Evolutionary conservation across 2,888 invertebrate species (phyloP), one percentile per base, ranked within the genome.

Genomic region (Drosophila flavopinicola): DNA sequence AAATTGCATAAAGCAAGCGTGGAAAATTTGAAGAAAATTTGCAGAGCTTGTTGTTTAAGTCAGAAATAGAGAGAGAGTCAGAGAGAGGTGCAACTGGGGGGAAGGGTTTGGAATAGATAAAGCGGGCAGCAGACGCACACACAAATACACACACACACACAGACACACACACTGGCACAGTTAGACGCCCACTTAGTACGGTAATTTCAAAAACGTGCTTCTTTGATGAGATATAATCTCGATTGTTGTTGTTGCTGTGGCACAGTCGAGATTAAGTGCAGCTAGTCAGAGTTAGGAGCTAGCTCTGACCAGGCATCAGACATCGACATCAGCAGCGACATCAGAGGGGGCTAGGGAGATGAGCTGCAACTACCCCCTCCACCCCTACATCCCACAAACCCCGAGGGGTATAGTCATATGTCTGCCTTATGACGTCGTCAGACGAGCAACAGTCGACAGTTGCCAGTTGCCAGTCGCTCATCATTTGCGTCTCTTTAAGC

Each of bases 171-270:
- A 63, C 37, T 84, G 80, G 72, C 77, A 85, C 80, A 87, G 83
- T 87, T 85, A 86, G 88, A 84, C 90, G 90, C 90, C 90, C 90
- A 90, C 90, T 90, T 90, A 88, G 87, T 90, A 89, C 90, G 90
- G 90, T 90, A 90, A 90, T 90, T 90, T 87, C 75, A 67, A 82
- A 90, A 89, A 89, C 90, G 90, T 90, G 90, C 88, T 88, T 88
- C 78, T 77, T 82, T 87, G 89, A 89, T 90, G 89, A 87, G 88
- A 88, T 90, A 88, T 85, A 87, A 90, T 90, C 79, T 79, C 72
- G 71, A 58, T 54, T 60, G 64, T 60, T 59, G 64, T 48, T 57
- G 53, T 66, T 56, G 68, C 64, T 60, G 61, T 57, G 48, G 53
- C 60, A 35, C 54, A 41, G 64, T 60, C 65, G 75, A 78, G 83